Conservation (phyloP, 2,113 vertebrate genomes). For the Carassius gibelio region DNA sequence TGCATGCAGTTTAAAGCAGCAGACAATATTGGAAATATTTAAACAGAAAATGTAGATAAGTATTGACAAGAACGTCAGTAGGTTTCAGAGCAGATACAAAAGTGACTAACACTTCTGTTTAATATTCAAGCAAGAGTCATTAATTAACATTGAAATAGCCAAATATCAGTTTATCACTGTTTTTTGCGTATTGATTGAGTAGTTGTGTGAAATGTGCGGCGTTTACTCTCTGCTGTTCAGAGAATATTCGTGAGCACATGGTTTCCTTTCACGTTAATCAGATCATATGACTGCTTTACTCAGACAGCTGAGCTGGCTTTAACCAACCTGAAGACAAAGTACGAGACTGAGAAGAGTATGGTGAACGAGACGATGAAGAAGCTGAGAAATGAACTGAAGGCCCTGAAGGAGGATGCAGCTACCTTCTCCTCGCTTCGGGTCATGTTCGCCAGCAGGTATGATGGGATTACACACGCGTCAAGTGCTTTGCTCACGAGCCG, state of each 20-base stretch:
- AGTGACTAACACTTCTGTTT: no score
- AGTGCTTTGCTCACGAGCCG: background rate
- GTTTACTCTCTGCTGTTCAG: background rate
- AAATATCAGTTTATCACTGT: background rate
- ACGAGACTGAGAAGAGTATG: constrained; percentile 81
- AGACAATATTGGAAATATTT: background rate
- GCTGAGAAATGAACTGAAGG: constrained; percentile 78
- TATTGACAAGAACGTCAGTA: background rate
- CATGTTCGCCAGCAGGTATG: constrained; percentile 84
- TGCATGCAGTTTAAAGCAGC: background rate
- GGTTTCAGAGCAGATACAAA: background rate
- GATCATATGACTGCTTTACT: no score
- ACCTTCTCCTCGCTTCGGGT: constrained; percentile 84
- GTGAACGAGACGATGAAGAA: constrained; percentile 73
- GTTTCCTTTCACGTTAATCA: background rate
- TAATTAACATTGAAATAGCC: background rate
- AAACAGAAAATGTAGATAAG: background rate
- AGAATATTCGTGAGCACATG: background rate
- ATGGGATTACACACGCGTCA: background rate
- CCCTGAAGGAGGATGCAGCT: constrained; percentile 83
- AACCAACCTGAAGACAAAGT: constrained; percentile 84
- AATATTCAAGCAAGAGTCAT: no score
- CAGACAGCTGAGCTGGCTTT: constrained; percentile 83
- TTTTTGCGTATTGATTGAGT: background rate
- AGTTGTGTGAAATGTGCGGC: background rate